phyloP scores from a whole-genome alignment of 2,113 vertebrate species.

The Dicentrarchus labrax region DNA sequence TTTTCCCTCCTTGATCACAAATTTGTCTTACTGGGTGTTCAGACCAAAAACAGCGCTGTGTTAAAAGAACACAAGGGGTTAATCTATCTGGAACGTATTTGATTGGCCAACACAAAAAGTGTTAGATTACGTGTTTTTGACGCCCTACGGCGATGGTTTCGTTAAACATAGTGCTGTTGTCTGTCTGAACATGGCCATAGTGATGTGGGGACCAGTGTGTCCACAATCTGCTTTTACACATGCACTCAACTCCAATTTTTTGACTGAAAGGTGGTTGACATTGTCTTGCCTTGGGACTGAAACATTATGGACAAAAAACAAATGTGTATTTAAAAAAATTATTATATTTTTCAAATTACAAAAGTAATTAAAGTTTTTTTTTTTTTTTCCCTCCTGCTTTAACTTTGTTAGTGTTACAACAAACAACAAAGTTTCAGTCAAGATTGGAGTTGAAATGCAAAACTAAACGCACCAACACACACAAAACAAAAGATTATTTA shows the following conservation, averaged over 20 bases:
- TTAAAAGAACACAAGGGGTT: constrained; percentile 1
- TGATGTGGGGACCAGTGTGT: background rate
- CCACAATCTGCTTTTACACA: background rate
- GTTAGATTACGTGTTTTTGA: background rate
- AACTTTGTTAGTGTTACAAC: background rate
- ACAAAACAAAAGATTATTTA: constrained; percentile 1
- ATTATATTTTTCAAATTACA: background rate
- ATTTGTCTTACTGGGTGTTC: constrained; percentile 39
- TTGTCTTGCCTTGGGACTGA: background rate
- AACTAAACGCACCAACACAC: background rate
- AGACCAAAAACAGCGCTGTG: constrained; percentile 49
- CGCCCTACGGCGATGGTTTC: background rate
- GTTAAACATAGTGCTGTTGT: constrained; percentile 26
- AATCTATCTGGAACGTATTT: background rate
- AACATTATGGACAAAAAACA: background rate
- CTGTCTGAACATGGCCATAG: constrained; percentile 33
- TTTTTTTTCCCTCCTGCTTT: background rate
- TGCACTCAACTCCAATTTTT: constrained; percentile 47
- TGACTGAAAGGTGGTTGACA: constrained; percentile 31
- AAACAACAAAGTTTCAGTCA: constrained; percentile 50
- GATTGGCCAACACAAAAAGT: background rate
- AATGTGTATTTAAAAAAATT: background rate
- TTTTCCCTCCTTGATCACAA: constrained; percentile 6
- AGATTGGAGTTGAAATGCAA: constrained; percentile 52
- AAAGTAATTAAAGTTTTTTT: background rate